phyloP scores from a whole-genome alignment of 2,888 invertebrate species.

The Dioctria linearis region DNA sequence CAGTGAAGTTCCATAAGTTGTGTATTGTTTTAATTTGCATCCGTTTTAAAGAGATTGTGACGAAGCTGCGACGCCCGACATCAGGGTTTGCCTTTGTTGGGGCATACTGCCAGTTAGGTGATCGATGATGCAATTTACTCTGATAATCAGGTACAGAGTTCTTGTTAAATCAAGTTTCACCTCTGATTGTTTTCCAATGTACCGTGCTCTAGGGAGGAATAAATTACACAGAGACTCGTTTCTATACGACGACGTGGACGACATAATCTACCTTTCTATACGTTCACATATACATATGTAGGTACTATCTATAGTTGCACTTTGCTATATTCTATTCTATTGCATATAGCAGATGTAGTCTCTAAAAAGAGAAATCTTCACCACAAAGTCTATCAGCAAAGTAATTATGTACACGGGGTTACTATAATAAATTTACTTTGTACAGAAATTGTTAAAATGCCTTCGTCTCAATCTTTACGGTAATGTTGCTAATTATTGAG shows the following conservation, averaged over 20 bases:
- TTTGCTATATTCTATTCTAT: constrained; percentile 1
- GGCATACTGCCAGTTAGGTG: not conserved
- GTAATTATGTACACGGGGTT: constrained; percentile 5
- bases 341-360: not conserved
- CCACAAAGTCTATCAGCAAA: not conserved
- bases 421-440: constrained; percentile 30
- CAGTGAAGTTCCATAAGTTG: no score
- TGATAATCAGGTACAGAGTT: constrained; percentile 34
- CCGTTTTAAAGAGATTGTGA: constrained; percentile 3
- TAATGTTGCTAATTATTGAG: constrained; percentile 27
- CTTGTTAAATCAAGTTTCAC: constrained; percentile 8
- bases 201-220: constrained; percentile 29
- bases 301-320: not conserved
- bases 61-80: not conserved
- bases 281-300: no score
- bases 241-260: not conserved
- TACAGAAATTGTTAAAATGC: constrained; percentile 9
- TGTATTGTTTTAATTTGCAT: constrained; percentile 15
- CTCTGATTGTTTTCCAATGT: constrained; percentile 22
- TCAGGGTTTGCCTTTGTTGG: not conserved
- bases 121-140: constrained; percentile 27
- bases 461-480: not conserved
- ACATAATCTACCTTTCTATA: no score
- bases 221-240: constrained; percentile 26
- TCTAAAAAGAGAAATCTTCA: not conserved